Evolutionary conservation across 2,797 vertebrate species (phyloP), one percentile per base, ranked within the genome.

Genomic region (Geotrypetes seraphini): DNA sequence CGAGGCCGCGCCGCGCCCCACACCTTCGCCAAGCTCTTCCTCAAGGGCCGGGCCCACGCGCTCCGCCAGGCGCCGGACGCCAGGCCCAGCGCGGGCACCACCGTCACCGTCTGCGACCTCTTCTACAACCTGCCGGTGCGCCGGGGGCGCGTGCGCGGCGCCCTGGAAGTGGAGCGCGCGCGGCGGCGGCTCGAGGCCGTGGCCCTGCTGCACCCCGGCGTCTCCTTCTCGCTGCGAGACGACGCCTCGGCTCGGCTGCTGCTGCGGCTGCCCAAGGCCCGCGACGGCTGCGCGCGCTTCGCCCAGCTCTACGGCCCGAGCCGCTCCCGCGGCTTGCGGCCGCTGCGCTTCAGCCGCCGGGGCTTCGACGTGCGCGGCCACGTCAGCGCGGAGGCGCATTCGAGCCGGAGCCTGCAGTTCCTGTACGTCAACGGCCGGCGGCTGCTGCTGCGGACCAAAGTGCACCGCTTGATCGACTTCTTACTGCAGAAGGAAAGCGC

Each of bases 41-140:
- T 82, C 29, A 77, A 81, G 36, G 88, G 88, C 14, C 81, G 82
- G 22, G 70, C 69, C 2, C 43, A 81, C 31, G 61, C 66, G 15
- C 81, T 86, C 2, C 81, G 71, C 19, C 89, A 93, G 54, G 72
- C 86, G n/a, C 82, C 85, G 32, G 18, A 47, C 17, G 48, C 39
- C 12, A 80, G 94, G 22, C 93, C 93, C 2, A 90, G 92, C 17
- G 55, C 69, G 0, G 95, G 95, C 8, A 97, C 94, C 1, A 96
- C 93, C 1, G 77, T 97, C 2, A 76, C 85, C 0, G 51, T 94
- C 3, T 89, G 81, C 57, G 92, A 90, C 57, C 79, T 98, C 16
- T 96, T 96, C 57, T 67, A 90, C 66, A 92, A 85, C 57, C 70
- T 97, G 67, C 94, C 95, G 0, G 96, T 99, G 17, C 80, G 96